Percentiles rank a stretch among this genome's conserved stretches.
Evolutionary conservation across 2,888 invertebrate genomes (phyloP).

Genomic region (Eristalis intricaria): DNA sequence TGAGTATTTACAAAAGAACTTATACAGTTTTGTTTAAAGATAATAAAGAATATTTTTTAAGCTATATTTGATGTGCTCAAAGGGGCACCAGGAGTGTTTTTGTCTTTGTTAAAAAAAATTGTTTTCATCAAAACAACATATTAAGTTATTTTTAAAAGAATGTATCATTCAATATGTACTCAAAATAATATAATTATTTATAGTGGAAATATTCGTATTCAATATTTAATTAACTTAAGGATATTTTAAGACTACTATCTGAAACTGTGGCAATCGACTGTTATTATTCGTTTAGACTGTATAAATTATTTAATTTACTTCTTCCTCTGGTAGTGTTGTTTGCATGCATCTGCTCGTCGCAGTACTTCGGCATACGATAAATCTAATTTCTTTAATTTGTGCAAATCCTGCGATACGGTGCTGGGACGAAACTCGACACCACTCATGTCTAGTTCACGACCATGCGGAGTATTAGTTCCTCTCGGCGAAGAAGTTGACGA

Average conservation of each 20-base stretch:
- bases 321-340: slow-evolving; percentile 75
- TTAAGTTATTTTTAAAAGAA: slow-evolving; percentile 11
- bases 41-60: slow-evolving; percentile 31
- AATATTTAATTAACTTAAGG: slow-evolving; percentile 26
- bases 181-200: slow-evolving; percentile 45
- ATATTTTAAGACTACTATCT: slow-evolving; percentile 59
- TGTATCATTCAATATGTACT: slow-evolving; percentile 15
- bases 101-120: neutral
- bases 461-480: slow-evolving; percentile 79
- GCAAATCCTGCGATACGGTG: slow-evolving; percentile 91
- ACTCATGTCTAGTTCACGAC: slow-evolving; percentile 76
- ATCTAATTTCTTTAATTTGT: slow-evolving; percentile 90
- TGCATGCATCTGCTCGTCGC: slow-evolving; percentile 83
- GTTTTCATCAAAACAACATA: slow-evolving; percentile 18
- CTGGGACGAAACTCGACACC: slow-evolving; percentile 84
- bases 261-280: slow-evolving; percentile 62
- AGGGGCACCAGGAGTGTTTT: slow-evolving; percentile 28
- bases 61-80: slow-evolving; percentile 37
- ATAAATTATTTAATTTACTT: slow-evolving; percentile 63
- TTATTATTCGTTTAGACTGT: slow-evolving; percentile 22
- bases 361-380: slow-evolving; percentile 93
- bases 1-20: slow-evolving; percentile 62
- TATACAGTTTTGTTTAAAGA: slow-evolving; percentile 11
- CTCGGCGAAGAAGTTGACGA: slow-evolving; percentile 73
- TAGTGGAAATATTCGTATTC: slow-evolving; percentile 17